These are phyloP conservation scores for Hydropsyche betteni DNA, from an alignment of 2,888 invertebrate species.

Conservation along the genomic window DNA sequence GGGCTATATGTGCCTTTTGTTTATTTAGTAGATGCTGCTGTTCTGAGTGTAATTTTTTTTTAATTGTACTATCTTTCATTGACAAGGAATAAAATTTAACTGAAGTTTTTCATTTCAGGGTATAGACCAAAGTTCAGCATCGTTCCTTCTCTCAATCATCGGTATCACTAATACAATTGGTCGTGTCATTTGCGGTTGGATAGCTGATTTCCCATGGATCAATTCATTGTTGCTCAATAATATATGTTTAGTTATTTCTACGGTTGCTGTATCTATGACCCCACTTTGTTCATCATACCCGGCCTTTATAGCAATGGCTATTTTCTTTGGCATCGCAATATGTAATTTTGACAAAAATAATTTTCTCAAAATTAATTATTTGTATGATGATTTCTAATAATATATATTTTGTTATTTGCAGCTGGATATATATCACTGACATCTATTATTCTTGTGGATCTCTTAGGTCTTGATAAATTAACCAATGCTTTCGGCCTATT, in stretches of 20 bases:
- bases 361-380: not conserved
- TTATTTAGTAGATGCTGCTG: conserved; percentile 87
- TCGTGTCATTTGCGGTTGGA: conserved; percentile 87
- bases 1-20: conserved; percentile 97
- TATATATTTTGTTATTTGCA: conserved; percentile 58
- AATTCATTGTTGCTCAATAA: conserved; percentile 94
- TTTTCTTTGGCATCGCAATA: conserved; percentile 91
- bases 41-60: conserved; percentile 68
- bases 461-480: conserved; percentile 92
- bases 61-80: conserved; percentile 27
- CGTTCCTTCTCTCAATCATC: conserved; percentile 81
- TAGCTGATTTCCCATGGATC: conserved; percentile 91
- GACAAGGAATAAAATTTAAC: not conserved
- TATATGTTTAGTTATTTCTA: conserved; percentile 88
- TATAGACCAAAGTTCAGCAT: conserved; percentile 75
- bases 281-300: conserved; percentile 84
- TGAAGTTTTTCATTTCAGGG: conserved; percentile 64
- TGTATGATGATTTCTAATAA: not conserved
- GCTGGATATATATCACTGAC: conserved; percentile 98
- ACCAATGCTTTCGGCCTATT: conserved; percentile 97
- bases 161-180: conserved; percentile 96
- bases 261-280: conserved; percentile 82
- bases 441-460: conserved; percentile 96
- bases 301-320: conserved; percentile 80
- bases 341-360: conserved; percentile 69